phyloP scores from a whole-genome alignment of 2,113 vertebrate species.

The Amblyornis subalaris region DNA sequence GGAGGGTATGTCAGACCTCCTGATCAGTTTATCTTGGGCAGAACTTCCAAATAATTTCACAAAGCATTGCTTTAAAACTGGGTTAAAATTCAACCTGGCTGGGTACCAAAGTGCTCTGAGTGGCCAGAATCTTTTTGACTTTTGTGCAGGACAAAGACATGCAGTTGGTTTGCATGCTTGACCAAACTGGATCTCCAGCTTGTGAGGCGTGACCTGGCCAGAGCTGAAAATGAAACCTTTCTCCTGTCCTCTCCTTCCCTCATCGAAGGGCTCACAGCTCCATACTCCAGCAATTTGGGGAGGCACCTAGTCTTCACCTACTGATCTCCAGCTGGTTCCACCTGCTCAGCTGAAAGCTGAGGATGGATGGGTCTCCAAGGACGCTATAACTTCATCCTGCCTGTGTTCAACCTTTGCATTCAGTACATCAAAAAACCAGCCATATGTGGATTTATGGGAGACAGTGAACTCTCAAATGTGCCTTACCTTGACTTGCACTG shows the following conservation, averaged over 20 bases:
- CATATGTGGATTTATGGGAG: background rate
- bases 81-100: background rate
- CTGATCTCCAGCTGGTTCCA: background rate
- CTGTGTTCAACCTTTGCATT: background rate
- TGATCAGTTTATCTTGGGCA: background rate
- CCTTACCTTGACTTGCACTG: background rate
- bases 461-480: background rate
- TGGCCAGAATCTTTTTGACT: background rate
- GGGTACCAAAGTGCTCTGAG: background rate
- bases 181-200: background rate
- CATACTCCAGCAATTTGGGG: fast-evolving
- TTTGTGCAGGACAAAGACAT: background rate
- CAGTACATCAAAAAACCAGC: background rate
- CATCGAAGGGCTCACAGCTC: background rate
- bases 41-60: background rate
- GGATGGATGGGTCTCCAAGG: background rate
- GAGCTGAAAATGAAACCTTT: background rate
- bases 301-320: background rate
- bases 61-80: background rate
- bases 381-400: background rate
- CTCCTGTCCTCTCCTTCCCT: background rate
- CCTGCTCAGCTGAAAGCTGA: background rate
- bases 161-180: background rate
- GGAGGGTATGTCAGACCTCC: background rate
- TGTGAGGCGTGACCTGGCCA: background rate